phyloP scores from a whole-genome alignment of 2,797 vertebrate genomes.

The Sebastes reedi region DNA sequence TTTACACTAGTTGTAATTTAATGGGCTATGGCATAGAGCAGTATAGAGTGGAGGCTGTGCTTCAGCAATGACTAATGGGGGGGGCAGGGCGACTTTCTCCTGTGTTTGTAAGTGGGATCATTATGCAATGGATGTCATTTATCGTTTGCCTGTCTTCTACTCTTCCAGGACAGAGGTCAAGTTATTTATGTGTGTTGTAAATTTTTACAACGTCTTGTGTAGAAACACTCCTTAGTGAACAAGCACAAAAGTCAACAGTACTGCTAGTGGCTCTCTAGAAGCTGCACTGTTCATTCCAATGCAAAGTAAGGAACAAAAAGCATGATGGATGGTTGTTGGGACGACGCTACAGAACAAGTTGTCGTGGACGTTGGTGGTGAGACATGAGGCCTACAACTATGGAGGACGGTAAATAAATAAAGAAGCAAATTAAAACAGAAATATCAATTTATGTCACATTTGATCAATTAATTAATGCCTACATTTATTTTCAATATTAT shows the following conservation, averaged over 20 bases:
- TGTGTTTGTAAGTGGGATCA: slow-evolving; percentile 27
- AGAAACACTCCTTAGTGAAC: slow-evolving; percentile 21
- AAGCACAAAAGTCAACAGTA: slow-evolving; percentile 1
- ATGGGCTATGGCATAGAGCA: slow-evolving; percentile 10
- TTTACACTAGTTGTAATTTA: slow-evolving; percentile 20
- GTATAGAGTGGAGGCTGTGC: neutral
- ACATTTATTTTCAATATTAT: too few species aligned
- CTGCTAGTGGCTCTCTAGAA: neutral
- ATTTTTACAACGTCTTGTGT: slow-evolving; percentile 15
- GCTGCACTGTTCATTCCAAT: neutral
- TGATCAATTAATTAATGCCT: too few species aligned
- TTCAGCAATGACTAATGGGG: slow-evolving; percentile 32
- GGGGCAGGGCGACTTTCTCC: slow-evolving; percentile 15
- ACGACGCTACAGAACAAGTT: neutral
- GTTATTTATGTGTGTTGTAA: slow-evolving; percentile 48
- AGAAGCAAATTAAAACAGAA: too few species aligned
- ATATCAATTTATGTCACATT: too few species aligned
- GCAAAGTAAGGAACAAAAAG: neutral
- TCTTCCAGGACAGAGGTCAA: slow-evolving; percentile 54
- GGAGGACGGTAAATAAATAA: too few species aligned
- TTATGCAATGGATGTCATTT: slow-evolving; percentile 42
- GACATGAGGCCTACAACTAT: too few species aligned
- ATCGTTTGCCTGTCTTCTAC: slow-evolving; percentile 36
- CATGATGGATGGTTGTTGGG: neutral
- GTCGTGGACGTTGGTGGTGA: too few species aligned